Evolutionary conservation across 1,140 invertebrate species (phyloP), one percentile per base, ranked within the genome.

Genomic region (Euglossa dilemma): DNA sequence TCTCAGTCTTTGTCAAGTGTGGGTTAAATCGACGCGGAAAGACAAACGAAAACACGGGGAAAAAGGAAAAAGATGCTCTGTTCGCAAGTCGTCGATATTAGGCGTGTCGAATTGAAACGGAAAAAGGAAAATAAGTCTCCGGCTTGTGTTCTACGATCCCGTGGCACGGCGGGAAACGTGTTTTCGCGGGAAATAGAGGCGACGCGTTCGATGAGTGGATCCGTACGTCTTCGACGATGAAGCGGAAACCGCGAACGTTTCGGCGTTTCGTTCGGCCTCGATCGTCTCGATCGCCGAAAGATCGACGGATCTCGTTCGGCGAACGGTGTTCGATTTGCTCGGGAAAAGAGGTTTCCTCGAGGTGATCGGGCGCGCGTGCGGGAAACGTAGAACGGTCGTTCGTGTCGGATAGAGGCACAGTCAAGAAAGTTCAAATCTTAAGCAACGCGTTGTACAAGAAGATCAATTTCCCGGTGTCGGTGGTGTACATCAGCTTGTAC

Each of bases 391-490:
- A 87, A 50, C 66, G 43, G 43, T 87, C 52, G 56, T 28, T 16
- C 9, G 56, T 23, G 14, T 75, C 8, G 45, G 28, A 61, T 63
- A 9, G 4, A 36, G 57, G 70, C 63, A 66, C 36, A 64, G 82
- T 89, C 81, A 70, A 64, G 20, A 57, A 28, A 11, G 52, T 73
- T 92, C 88, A 93, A 74, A 93, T 93, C 87, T 94, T 94, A 11
- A 91, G 85, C 50, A 90, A 87, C 77, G 88, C 90, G 66, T 92
- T 92, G 85, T 94, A 94, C 28, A 90, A 76, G 76, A 94, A 94
- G 77, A 94, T 92, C 50, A 91, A 87, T 83, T 94, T 94, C 7
- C 91, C 93, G 2, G 87, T 89, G 23, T 92, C 87, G 0, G 89
- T 89, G 12, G 82, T 91, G 20, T 92, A 80, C 43, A 91, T 80